Evolutionary conservation across 2,113 vertebrate species (phyloP).

Genomic region (Chloroceryle aenea): DNA sequence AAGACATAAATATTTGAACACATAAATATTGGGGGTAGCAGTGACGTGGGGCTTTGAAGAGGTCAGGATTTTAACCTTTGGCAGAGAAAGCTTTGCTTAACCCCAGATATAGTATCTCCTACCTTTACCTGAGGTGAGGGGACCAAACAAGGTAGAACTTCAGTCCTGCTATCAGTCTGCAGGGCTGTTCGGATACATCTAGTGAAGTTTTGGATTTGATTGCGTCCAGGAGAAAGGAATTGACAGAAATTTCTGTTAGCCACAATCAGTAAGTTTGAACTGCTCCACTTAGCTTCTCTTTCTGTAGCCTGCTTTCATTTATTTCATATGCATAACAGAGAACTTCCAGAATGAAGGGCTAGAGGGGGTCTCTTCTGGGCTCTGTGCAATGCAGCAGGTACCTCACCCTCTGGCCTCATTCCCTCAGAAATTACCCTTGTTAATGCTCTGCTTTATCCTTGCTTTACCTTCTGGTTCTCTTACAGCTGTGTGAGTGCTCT

Average conservation of each 20-base stretch:
- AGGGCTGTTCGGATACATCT: neutral
- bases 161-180: neutral
- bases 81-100: neutral
- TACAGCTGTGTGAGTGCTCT: conserved; percentile 17
- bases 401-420: neutral
- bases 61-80: neutral
- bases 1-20: neutral
- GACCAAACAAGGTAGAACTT: neutral
- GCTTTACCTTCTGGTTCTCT: conserved; percentile 14
- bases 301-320: neutral
- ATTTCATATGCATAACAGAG: neutral
- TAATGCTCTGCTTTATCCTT: conserved; percentile 15
- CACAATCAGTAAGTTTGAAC: neutral
- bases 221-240: neutral
- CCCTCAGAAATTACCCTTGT: conserved; percentile 5
- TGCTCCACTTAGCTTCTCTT: neutral
- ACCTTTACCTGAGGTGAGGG: neutral
- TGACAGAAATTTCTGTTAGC: neutral
- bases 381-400: neutral
- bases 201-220: neutral
- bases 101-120: neutral
- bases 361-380: neutral
- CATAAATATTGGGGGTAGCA: too few relatives aligned
- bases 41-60: neutral
- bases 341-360: neutral